Evolutionary conservation across 2,888 invertebrate species (phyloP).

Genomic region (Drosophila gaucha): DNA sequence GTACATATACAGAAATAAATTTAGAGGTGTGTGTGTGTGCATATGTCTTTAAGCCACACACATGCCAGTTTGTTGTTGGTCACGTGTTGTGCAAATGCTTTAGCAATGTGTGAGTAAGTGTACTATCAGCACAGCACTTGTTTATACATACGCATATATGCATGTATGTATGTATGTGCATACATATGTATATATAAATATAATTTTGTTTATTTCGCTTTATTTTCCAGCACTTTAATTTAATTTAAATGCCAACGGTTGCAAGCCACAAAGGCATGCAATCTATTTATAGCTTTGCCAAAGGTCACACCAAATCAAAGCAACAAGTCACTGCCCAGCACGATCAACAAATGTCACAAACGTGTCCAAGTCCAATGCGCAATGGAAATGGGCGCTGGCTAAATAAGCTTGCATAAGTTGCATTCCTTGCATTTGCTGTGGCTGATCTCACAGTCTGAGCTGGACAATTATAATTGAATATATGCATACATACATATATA

Average conservation of each 20-base stretch:
- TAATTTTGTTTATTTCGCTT: slow-evolving; percentile 35
- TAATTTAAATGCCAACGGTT: slow-evolving; percentile 56
- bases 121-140: slow-evolving; percentile 7
- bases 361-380: slow-evolving; percentile 58
- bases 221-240: slow-evolving; percentile 68
- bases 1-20: neutral
- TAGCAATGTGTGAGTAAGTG: slow-evolving; percentile 21
- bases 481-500: neutral
- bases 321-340: slow-evolving; percentile 52
- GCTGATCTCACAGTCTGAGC: slow-evolving; percentile 27
- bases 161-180: neutral
- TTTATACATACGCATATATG: neutral
- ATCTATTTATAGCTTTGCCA: slow-evolving; percentile 66
- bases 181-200: neutral
- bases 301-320: slow-evolving; percentile 62
- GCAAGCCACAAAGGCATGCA: slow-evolving; percentile 32
- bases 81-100: slow-evolving; percentile 79
- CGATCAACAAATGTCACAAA: slow-evolving; percentile 64
- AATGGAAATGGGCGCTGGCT: slow-evolving; percentile 52
- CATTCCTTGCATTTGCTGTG: slow-evolving; percentile 42
- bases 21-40: slow-evolving; percentile 1
- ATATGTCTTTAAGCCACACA: slow-evolving; percentile 2
- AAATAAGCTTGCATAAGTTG: slow-evolving; percentile 33
- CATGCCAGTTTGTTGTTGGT: slow-evolving; percentile 74
- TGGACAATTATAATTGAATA: neutral